Evolutionary conservation across 2,113 vertebrate genomes (phyloP), one percentile per base, ranked within the genome.

Genomic region (Cebidichthys violaceus): DNA sequence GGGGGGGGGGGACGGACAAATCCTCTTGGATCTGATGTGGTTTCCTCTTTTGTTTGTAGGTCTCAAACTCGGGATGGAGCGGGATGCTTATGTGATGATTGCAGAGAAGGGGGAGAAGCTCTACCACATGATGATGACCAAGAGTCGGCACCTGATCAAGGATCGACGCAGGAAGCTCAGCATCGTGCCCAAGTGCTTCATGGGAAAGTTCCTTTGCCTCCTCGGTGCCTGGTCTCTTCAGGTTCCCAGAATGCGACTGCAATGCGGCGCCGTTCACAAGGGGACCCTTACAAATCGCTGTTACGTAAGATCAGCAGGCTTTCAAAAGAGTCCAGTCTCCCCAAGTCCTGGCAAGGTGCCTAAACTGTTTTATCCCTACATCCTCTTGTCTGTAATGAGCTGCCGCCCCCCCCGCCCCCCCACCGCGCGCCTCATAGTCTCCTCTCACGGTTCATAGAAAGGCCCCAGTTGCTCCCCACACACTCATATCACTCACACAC

Each of bases 71-170:
- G 98, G 98, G 59, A 99, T 99, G 98, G 98, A 99, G 91, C 94
- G 98, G 8, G 98, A 99, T 0, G 97, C 98, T 0, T 99, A 99
- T 0, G 97, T 99, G 86, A 99, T 99, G 98, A 98, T 99, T 5
- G 96, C 98, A 0, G 97, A 99, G 95, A 99, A 99, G 85, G 98
- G 98, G 9, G 97, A 99, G 92, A 99, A 99, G 90, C 96, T 99
- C 9, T 99, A 99, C 92, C 98, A 99, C 94, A 97, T 98, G 96
- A 98, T 99, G 97, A 99, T 96, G 97, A 98, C 90, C 94, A 98
- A 96, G 93, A 99, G 96, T 91, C 96, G 96, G 45, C 97, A 97
- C 88, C 96, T 99, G 81, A 99, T 99, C 87, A 99, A 97, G 92
- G 98, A 99, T 67, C 94, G 98, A n/a, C 96, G 98, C 82, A 95